Base-by-base conservation (phyloP, 2,797 vertebrate species). In the Tragelaphus eurycerus region DNA sequence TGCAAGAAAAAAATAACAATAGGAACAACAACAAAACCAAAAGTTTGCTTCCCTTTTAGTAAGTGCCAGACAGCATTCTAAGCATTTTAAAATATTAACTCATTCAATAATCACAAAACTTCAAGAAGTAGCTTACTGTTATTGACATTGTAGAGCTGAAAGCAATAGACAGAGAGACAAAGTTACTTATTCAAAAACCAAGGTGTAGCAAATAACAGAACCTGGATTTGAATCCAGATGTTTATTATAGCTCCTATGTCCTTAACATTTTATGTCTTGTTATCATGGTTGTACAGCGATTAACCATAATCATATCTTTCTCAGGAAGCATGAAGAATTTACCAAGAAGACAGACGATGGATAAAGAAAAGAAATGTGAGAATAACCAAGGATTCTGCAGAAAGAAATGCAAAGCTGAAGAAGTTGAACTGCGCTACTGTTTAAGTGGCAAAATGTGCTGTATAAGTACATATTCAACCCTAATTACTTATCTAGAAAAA, bases 251-350 rank as follows among this genome's bases (percentile, higher is more conserved):
- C 12, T 83, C 64, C 71, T 67, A 43, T 60, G 46, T 16, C 16
- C 64, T 95, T 84, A 67, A n/a, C 34, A 38, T 55, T 84, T 54
- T 79, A 23, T 9, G 19, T 50, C 60, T 62, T 62, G 34, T 64
- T 82, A 15, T 76, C 48, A 85, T 60, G 71, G 17, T 43, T 85
- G 15, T 38, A 23, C 12, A 86, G 86, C 54, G 9, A 82, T 74
- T 97, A 93, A 97, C 55, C 78, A 29, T 19, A 52, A 12, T 52
- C 55, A 14, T 90, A 64, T 96, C 46, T 89, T 94, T 76, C 38
- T 43, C 92, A 97, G 97, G 89, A 95, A 62, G 92, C 82, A 78
- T 95, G 89, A 96, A 25, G 59, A 29, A 17, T 25, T 19, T 11
- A 74, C 2, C 31, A 38, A 25, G 2, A 82, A 59, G 17, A 60